phyloP scores from a whole-genome alignment of 2,888 invertebrate species.

The Meteorus colon region DNA sequence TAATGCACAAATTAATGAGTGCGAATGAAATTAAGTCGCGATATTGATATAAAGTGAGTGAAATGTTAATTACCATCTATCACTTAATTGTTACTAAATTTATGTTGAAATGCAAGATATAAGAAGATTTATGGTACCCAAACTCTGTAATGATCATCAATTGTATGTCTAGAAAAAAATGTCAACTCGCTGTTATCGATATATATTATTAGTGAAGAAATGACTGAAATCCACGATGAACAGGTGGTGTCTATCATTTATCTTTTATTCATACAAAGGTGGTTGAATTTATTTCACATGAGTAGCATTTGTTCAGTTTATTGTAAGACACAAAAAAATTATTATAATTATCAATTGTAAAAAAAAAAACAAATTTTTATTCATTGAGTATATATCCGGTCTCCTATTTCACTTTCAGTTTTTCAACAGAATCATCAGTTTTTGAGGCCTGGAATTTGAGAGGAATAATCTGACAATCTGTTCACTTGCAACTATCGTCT shows the following conservation, averaged over 20 bases:
- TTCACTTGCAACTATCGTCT: no score
- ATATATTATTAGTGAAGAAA: slow-evolving; percentile 49
- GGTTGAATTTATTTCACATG: no score
- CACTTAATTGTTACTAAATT: slow-evolving; percentile 36
- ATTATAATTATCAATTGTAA: slow-evolving; percentile 71
- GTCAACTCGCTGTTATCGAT: slow-evolving; percentile 33
- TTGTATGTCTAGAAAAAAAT: slow-evolving; percentile 27
- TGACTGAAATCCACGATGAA: slow-evolving; percentile 65
- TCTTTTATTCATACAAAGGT: no score
- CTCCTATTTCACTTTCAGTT: no score
- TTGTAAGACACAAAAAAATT: slow-evolving; percentile 69
- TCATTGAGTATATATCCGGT: no score
- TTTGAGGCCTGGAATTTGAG: no score
- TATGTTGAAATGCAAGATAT: slow-evolving; percentile 16
- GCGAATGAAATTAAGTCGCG: slow-evolving; percentile 39
- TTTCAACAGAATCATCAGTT: no score
- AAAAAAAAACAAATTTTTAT: slow-evolving; percentile 51
- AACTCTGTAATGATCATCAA: slow-evolving; percentile 15
- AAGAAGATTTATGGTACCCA: neutral
- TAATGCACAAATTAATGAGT: slow-evolving; percentile 23
- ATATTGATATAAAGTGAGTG: slow-evolving; percentile 42
- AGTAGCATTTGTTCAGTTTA: slow-evolving; percentile 66
- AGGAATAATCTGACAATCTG: no score
- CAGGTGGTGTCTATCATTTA: slow-evolving; percentile 67
- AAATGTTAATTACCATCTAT: slow-evolving; percentile 45